Conservation (phyloP, 2,888 invertebrate species). For the Papilio elwesi region DNA sequence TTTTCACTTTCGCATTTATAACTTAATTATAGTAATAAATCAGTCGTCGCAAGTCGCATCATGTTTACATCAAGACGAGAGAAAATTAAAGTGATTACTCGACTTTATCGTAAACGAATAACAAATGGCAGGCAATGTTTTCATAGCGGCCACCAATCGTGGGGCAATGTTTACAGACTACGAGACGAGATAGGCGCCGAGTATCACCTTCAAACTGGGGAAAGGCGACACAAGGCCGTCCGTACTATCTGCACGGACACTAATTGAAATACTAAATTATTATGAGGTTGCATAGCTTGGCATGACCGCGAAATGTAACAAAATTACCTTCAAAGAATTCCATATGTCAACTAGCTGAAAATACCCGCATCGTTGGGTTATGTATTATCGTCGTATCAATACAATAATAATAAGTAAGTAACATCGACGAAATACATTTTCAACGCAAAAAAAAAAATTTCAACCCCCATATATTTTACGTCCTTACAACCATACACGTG, state of each 20-base stretch:
- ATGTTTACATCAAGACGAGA: slow-evolving; percentile 4
- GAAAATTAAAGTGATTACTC: slow-evolving; percentile 3
- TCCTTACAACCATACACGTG: no score
- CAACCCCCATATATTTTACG: no score
- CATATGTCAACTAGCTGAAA: no score
- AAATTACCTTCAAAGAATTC: no score
- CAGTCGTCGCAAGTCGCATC: not conserved
- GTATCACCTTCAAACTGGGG: slow-evolving; percentile 9
- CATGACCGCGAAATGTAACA: no score
- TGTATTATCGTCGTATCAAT: no score
- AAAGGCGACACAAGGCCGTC: slow-evolving; percentile 9
- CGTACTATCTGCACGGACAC: not conserved
- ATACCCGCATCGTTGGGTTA: no score
- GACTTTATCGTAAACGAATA: slow-evolving; percentile 10
- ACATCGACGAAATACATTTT: no score
- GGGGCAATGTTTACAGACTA: not conserved
- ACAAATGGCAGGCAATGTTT: slow-evolving; percentile 1
- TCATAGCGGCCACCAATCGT: not conserved
- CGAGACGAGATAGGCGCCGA: not conserved
- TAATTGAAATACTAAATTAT: not conserved
- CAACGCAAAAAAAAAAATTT: no score
- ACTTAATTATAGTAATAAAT: no score
- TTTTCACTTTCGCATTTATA: no score
- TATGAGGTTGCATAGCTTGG: not conserved
- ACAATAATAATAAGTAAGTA: no score